These are phyloP conservation scores for Margarornis squamiger DNA, from an alignment of 2,797 vertebrate genomes.

Conservation along the genomic window DNA sequence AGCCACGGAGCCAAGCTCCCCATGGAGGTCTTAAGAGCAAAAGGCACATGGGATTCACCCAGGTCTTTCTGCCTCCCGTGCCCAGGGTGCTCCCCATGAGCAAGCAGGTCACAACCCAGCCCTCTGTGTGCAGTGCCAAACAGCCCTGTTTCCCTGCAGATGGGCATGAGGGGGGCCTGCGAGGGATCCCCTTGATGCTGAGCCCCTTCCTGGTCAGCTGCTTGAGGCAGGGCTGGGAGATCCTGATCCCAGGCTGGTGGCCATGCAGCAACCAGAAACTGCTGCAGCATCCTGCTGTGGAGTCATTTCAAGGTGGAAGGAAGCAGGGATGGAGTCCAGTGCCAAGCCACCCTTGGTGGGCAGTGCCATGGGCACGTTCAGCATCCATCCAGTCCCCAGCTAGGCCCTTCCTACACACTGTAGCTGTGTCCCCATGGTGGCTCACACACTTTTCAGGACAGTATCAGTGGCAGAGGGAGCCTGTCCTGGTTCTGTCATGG, in stretches of 20 bases:
- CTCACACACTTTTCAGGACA: not conserved
- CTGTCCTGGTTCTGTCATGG: not conserved
- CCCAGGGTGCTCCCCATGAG: fast-evolving
- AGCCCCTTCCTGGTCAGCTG: not conserved
- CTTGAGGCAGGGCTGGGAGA: not conserved
- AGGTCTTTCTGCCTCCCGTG: not conserved
- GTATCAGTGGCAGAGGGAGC: not conserved
- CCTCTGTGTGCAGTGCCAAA: fast-evolving
- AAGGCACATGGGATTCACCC: fast-evolving
- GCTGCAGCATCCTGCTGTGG: not conserved
- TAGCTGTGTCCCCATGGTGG: not conserved
- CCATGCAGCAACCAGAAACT: not conserved
- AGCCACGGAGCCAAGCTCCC: not conserved
- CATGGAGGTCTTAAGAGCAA: not conserved
- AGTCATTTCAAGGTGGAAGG: not conserved
- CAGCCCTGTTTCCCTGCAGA: not conserved
- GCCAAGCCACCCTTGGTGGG: not conserved
- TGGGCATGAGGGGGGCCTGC: not conserved
- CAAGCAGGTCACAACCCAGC: not conserved
- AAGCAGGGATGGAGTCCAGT: not conserved
- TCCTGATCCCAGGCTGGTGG: not conserved
- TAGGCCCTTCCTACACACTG: not conserved
- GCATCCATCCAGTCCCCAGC: not conserved
- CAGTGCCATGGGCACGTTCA: not conserved
- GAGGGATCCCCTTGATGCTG: not conserved